These are phyloP conservation scores for Gryon sp. DNA, from an alignment of 1,140 invertebrate species.

Conservation along the genomic window DNA sequence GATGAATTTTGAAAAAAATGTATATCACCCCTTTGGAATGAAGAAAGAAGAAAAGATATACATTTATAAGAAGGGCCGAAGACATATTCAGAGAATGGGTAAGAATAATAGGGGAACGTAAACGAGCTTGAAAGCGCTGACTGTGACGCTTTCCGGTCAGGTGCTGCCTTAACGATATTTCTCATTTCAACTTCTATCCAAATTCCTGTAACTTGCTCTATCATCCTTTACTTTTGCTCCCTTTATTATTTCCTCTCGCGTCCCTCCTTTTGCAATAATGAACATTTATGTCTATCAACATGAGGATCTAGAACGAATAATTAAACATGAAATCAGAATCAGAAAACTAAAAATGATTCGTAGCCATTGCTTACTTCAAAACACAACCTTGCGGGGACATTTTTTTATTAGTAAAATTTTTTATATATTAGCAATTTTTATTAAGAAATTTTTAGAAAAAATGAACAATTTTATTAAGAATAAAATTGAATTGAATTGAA, in stretches of 20 bases:
- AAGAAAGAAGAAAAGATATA: conserved; percentile 8
- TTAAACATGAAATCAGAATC: too few species aligned
- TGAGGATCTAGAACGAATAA: too few species aligned
- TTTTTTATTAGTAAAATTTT: too few species aligned
- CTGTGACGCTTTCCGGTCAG: conserved; percentile 78
- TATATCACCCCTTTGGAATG: conserved; percentile 49
- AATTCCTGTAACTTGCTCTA: conserved; percentile 59
- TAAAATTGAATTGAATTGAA: too few species aligned
- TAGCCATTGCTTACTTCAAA: too few species aligned
- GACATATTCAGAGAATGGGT: conserved; percentile 39
- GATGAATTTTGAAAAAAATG: too few species aligned
- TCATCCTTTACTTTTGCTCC: conserved; percentile 64
- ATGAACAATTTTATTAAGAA: too few species aligned
- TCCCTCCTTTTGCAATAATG: conserved; percentile 20
- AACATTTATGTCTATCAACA: conserved; percentile 41
- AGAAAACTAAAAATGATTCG: too few species aligned
- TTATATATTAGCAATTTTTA: too few species aligned
- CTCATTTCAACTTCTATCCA: conserved; percentile 67
- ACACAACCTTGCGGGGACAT: too few species aligned
- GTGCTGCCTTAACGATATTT: conserved; percentile 75
- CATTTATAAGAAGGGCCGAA: conserved; percentile 15
- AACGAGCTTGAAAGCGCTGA: conserved; percentile 75
- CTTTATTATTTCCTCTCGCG: conserved; percentile 22
- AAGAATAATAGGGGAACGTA: conserved; percentile 66
- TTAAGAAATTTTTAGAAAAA: too few species aligned